Percentiles rank a stretch among this genome's conserved stretches.
Evolutionary conservation across 2,888 invertebrate genomes (phyloP).

Genomic region (Watsonalla cultraria): DNA sequence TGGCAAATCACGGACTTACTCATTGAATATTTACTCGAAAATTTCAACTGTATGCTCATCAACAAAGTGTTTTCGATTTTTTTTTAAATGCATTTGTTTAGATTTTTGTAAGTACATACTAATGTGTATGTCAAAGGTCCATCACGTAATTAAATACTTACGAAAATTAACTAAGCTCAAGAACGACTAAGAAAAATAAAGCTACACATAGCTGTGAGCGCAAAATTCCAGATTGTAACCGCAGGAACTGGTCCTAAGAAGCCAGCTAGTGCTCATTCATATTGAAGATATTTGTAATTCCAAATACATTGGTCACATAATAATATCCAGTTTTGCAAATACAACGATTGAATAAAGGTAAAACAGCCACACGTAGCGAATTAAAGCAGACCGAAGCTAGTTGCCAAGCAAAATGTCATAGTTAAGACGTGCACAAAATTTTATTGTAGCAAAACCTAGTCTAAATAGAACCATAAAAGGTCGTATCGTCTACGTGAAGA

Average conservation of each 20-base stretch:
- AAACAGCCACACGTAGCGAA: constrained; percentile 31
- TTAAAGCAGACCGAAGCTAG: constrained; percentile 19
- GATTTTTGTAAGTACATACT: too few species aligned
- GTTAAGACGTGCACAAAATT: constrained; percentile 36
- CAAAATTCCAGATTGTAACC: constrained; percentile 14
- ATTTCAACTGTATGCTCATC: too few species aligned
- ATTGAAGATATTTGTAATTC: constrained; percentile 27
- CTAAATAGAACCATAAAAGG: constrained; percentile 36
- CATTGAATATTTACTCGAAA: neutral
- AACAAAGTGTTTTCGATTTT: too few species aligned
- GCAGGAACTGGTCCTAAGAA: constrained; percentile 18
- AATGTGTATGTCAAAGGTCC: neutral
- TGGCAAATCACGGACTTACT: too few species aligned
- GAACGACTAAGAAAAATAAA: constrained; percentile 5
- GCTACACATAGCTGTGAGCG: constrained; percentile 13
- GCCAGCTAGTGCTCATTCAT: constrained; percentile 25
- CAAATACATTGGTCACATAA: constrained; percentile 26
- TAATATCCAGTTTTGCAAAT: constrained; percentile 28
- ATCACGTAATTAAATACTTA: neutral
- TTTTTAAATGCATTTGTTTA: too few species aligned
- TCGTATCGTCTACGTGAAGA: constrained; percentile 26
- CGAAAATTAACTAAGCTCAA: neutral
- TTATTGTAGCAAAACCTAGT: constrained; percentile 27
- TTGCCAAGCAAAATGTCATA: constrained; percentile 27
- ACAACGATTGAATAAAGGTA: constrained; percentile 34